These are phyloP conservation scores for Aphelenchoides bicaudatus DNA, from an alignment of 2,888 invertebrate species.

Conservation along the genomic window DNA sequence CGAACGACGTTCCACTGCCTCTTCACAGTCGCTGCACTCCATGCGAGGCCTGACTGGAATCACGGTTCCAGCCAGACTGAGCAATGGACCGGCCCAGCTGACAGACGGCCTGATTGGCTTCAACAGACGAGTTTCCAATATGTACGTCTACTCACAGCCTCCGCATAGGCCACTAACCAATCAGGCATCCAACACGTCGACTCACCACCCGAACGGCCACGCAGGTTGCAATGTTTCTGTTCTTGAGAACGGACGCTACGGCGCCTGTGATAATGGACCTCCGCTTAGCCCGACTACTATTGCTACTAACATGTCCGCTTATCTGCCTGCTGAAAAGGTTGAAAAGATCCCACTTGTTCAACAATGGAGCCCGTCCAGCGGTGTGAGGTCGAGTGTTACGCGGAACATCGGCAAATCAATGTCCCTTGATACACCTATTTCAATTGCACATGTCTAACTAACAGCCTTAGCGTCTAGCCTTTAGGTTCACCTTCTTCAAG, in stretches of 20 bases:
- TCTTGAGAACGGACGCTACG: constrained; percentile 46
- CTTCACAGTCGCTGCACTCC: constrained; percentile 76
- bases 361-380: constrained; percentile 44
- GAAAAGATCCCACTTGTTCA: constrained; percentile 58
- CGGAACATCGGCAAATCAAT: constrained; percentile 54
- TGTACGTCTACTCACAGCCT: constrained; percentile 47
- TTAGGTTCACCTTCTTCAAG: background rate
- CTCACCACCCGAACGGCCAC: constrained; percentile 25
- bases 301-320: constrained; percentile 15
- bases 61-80: constrained; percentile 18
- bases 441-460: constrained; percentile 55
- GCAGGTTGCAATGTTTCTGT: constrained; percentile 22
- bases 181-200: background rate
- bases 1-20: constrained; percentile 96
- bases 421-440: constrained; percentile 55
- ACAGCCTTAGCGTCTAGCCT: background rate
- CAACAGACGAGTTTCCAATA: constrained; percentile 49
- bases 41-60: constrained; percentile 49
- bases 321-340: constrained; percentile 26
- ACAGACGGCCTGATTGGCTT: constrained; percentile 34
- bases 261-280: constrained; percentile 15
- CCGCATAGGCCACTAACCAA: constrained; percentile 37
- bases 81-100: constrained; percentile 18
- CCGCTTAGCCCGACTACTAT: constrained; percentile 19
- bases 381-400: constrained; percentile 6